Evolutionary conservation across 2,888 invertebrate species (phyloP), one percentile per base, ranked within the genome.

Genomic region (Choristoneura rosaceana): DNA sequence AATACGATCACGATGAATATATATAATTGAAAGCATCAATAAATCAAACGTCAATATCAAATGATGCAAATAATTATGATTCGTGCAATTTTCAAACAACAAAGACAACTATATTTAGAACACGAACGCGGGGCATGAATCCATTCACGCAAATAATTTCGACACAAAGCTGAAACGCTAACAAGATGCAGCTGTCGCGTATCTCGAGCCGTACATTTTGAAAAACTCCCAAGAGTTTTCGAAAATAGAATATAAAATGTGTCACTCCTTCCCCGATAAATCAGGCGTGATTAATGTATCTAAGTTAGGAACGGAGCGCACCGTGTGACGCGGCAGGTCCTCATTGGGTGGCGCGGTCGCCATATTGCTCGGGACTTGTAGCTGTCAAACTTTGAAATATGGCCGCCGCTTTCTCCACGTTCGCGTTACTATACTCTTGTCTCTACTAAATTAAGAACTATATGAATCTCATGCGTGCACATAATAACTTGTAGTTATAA

Each of bases 161-260:
- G 87, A 90, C 86, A 91, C 87, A 93, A 92, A 90, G 86, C 85
- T 88, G 87, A 87, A 90, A 88, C 84, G 86, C 87, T 94, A 94
- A 94, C 94, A 92, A 94, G 94, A 90, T 85, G 90, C 94, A 94
- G 94, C 94, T 94, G 94, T 90, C 88, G 85, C 83, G 80, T 90
- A 85, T 91, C 90, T 89, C 84, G 79, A 87, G 84, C 84, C 86
- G 75, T 85, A 88, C 91, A 90, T 91, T 93, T 92, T 92, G 93
- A 93, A 94, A 93, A 94, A 93, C 87, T 88, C 88, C 84, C 86
- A 87, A 83, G 47, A 47, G 89, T 90, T 93, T 92, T 92, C 93
- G 88, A 92, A 93, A 93, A 93, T 93, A 93, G 93, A 93, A 91
- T 90, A 93, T 92, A 92, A 92, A 92, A 92, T 92, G 90, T 93